Base-by-base conservation (phyloP, 2,113 vertebrate species). In the Sciurus niger region DNA sequence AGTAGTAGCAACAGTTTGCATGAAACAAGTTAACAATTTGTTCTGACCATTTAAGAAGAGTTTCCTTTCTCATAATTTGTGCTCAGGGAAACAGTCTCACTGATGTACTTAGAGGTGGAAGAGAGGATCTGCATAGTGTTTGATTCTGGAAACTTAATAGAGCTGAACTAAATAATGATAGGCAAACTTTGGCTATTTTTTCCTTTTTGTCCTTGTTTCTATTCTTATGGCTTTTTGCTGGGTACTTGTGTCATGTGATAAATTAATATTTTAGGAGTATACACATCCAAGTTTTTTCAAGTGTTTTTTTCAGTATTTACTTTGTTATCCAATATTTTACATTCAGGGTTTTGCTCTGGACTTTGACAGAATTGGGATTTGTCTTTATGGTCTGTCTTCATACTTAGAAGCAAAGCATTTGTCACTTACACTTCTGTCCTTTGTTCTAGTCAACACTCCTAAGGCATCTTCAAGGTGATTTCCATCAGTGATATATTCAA, bases 361-460 rank as follows among this genome's bases (percentile, higher is more conserved):
- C 8, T 77, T 72, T 34, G 13, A 14, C 24, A 37, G 8, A 88
- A 51, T 60, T 37, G 16, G 32, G 2, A 43, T 43, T 51, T 86
- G 24, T 72, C 37, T 46, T 46, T 90, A 25, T 65, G 48, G n/a
- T 22, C 72, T 77, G 0, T 51, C 60, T 93, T 82, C 58, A 53
- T 72, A 58, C 60, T 80, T 34, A 63, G 63, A 92, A 97, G 58
- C 80, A 94, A 79, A 70, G 13, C 30, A 43, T 83, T 48, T 40
- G 25, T 94, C 34, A 20, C 2, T 77, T 60, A 51, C 4, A n/a
- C 30, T 86, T 80, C 72, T 76, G 17, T 46, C 65, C 24, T 92
- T 84, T 51, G 3, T 87, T 84, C 55, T n/a, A 92, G 17, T 10
- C 18, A 96, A 6, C 1, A 37, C 14, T 51, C 84, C 34, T 40